phyloP scores from a whole-genome alignment of 2,113 vertebrate genomes.

The Alethe diademata region DNA sequence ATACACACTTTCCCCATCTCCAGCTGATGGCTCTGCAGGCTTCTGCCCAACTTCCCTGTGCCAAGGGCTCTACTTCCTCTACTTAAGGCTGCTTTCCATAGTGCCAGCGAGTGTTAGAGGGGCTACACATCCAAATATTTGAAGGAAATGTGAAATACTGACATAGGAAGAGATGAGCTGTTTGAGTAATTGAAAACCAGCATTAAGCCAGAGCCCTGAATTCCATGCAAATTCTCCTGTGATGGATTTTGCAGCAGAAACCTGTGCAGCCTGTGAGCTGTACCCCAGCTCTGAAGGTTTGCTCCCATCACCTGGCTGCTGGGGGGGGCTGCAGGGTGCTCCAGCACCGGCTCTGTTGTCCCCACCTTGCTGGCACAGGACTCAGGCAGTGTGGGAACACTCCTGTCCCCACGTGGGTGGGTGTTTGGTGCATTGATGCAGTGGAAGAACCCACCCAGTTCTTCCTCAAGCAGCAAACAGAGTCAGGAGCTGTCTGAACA shows the following conservation, averaged over 20 bases:
- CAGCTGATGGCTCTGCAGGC: background rate
- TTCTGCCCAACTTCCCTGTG: background rate
- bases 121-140: background rate
- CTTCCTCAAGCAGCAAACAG: background rate
- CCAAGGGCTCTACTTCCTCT: background rate
- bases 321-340: background rate
- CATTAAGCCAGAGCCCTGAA: background rate
- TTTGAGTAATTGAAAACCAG: background rate
- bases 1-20: fast-evolving
- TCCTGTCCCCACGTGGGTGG: fast-evolving
- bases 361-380: background rate
- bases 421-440: background rate
- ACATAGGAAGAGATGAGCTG: background rate
- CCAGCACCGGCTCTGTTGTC: background rate
- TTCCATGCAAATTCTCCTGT: background rate
- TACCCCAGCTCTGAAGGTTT: background rate
- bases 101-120: fast-evolving
- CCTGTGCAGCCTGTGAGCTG: background rate
- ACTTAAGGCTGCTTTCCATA: background rate
- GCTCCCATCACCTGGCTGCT: background rate
- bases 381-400: background rate
- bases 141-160: background rate
- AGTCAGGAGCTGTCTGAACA: background rate
- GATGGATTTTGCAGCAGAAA: background rate
- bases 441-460: background rate